Percentiles rank a stretch among this genome's conserved stretches.
These are phyloP conservation scores for Cotesia glomerata DNA, from an alignment of 1,140 invertebrate genomes.

Conservation along the genomic window DNA sequence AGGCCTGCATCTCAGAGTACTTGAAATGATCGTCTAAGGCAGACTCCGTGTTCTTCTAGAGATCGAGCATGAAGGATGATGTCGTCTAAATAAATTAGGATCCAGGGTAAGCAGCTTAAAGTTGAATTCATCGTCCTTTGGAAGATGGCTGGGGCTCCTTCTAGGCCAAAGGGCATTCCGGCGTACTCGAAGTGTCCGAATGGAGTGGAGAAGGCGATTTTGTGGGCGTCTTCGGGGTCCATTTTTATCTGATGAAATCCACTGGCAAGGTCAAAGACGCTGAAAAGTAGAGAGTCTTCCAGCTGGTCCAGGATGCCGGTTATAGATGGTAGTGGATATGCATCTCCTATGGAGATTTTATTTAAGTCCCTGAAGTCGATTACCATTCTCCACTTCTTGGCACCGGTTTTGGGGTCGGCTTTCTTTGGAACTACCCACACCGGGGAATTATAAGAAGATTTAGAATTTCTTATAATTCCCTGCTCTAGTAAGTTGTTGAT, in stretches of 20 bases:
- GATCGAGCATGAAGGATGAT: slow-evolving; percentile 5
- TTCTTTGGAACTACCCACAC: not conserved
- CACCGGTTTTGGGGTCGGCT: no score
- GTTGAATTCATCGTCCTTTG: slow-evolving; percentile 22
- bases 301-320: slow-evolving; percentile 13
- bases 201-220: slow-evolving; percentile 21
- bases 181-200: not conserved
- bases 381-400: slow-evolving; percentile 17
- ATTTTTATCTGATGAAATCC: slow-evolving; percentile 15
- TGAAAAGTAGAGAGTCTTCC: slow-evolving; percentile 8
- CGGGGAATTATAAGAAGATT: not conserved
- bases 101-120: not conserved
- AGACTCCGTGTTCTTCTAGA: not conserved
- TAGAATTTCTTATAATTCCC: not conserved
- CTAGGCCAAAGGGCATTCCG: slow-evolving; percentile 14
- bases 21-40: not conserved
- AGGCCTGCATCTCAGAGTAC: not conserved
- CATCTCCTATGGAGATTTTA: slow-evolving; percentile 15
- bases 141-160: slow-evolving; percentile 6
- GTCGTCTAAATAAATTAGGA: slow-evolving; percentile 40
- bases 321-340: slow-evolving; percentile 15
- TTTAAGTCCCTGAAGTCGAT: slow-evolving; percentile 14
- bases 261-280: slow-evolving; percentile 5
- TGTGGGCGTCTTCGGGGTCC: not conserved
- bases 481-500: not conserved